Evolutionary conservation across 2,888 invertebrate genomes (phyloP).

Genomic region (Exephanes ischioxanthus): DNA sequence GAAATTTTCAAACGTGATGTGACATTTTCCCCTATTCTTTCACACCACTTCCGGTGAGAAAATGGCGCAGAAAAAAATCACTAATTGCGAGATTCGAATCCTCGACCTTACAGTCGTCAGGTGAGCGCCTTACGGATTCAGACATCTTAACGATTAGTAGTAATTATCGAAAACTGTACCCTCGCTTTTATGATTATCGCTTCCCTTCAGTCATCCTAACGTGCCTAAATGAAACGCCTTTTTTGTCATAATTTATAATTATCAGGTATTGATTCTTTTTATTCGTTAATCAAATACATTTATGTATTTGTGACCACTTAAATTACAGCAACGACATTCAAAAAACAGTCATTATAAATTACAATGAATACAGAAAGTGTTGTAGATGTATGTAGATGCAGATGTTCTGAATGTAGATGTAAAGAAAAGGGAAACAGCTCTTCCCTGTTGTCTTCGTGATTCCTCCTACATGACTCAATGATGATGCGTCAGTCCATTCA

Average conservation of each 20-base stretch:
- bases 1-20: no score
- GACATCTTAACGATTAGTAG: no score
- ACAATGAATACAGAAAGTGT: slow-evolving; percentile 43
- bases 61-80: no score
- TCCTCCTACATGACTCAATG: slow-evolving; percentile 51
- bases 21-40: no score
- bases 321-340: slow-evolving; percentile 3
- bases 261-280: not conserved
- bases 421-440: slow-evolving; percentile 21
- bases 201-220: no score
- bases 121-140: no score
- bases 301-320: not conserved
- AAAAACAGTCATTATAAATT: slow-evolving; percentile 49
- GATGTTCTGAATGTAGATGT: not conserved
- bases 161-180: no score
- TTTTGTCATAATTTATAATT: not conserved
- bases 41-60: no score
- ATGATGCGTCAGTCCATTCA: slow-evolving; percentile 65
- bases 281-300: slow-evolving; percentile 8
- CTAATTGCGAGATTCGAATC: no score
- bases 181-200: no score
- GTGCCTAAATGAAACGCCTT: not conserved
- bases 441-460: slow-evolving; percentile 31
- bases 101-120: no score
- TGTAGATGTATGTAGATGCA: not conserved